These are phyloP conservation scores for Cirrhinus molitorella DNA, from an alignment of 2,797 vertebrate species.

Conservation along the genomic window DNA sequence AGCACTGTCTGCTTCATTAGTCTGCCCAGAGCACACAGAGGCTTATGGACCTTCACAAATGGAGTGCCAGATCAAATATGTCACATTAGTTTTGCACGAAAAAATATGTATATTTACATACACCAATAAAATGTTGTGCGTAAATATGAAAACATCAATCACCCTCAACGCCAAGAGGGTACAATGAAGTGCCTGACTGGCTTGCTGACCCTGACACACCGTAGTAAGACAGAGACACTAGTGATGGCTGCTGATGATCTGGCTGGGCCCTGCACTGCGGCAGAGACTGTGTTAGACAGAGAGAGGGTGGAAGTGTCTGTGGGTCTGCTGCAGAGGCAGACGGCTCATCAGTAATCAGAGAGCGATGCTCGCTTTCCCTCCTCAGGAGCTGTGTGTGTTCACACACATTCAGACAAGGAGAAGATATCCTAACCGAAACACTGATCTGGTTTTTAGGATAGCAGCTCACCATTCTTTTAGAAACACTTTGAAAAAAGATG, in stretches of 20 bases:
- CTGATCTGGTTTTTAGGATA: slow-evolving; percentile 34
- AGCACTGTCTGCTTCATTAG: slow-evolving; percentile 59
- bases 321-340: slow-evolving; percentile 68
- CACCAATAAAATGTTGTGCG: not conserved
- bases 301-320: slow-evolving; percentile 52
- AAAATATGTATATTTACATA: slow-evolving; percentile 5
- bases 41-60: slow-evolving; percentile 42
- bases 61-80: slow-evolving; percentile 52
- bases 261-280: slow-evolving; percentile 79
- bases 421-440: slow-evolving; percentile 35
- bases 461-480: slow-evolving; percentile 43
- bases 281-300: slow-evolving; percentile 72
- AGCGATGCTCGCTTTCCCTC: slow-evolving; percentile 61
- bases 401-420: not conserved
- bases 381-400: slow-evolving; percentile 54
- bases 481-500: slow-evolving; percentile 35
- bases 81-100: slow-evolving; percentile 40
- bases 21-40: slow-evolving; percentile 53
- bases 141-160: slow-evolving; percentile 13
- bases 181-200: not conserved
- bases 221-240: slow-evolving; percentile 43
- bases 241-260: slow-evolving; percentile 67
- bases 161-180: not conserved
- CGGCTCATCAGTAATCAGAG: slow-evolving; percentile 75
- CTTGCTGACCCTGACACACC: not conserved